A percentile compares a stretch with the other conserved stretches of the same genome.
Conservation (phyloP, 2,888 invertebrate species). For the Timema podura region DNA sequence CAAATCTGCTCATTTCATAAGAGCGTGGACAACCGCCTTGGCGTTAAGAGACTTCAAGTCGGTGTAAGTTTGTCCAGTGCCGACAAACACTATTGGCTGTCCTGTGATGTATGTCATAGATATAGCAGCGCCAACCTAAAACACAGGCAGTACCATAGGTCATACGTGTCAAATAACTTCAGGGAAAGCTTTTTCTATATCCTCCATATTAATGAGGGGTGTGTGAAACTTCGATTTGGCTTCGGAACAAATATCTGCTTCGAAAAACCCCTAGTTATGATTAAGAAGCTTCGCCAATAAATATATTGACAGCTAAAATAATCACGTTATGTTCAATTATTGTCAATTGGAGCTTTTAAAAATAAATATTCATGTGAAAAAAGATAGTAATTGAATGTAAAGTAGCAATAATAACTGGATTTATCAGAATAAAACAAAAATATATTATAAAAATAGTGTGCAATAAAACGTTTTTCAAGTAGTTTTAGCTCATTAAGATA, state of each 20-base stretch:
- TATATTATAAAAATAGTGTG: no score
- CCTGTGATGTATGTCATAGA: constrained; percentile 99
- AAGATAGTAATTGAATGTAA: no score
- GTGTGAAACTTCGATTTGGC: no score
- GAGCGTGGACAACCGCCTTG: constrained; percentile 90
- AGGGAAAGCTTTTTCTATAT: no score
- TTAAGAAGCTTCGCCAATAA: no score
- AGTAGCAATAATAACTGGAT: no score
- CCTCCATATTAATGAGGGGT: background rate
- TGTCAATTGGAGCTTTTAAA: background rate
- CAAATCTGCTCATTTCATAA: constrained; percentile 71
- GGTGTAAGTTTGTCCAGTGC: constrained; percentile 98
- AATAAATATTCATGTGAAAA: background rate
- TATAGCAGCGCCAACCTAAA: constrained; percentile 91
- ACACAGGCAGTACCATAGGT: background rate
- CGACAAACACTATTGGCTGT: constrained; percentile 98
- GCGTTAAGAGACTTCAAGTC: constrained; percentile 96
- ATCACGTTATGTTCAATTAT: background rate
- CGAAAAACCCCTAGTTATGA: no score
- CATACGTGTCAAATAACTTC: background rate
- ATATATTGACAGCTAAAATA: background rate
- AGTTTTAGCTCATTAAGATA: no score
- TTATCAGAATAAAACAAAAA: no score
- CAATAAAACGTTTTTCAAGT: no score
- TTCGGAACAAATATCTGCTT: no score